These are phyloP conservation scores for Eristalinus sepulchralis DNA, from an alignment of 2,888 invertebrate genomes.

Conservation along the genomic window DNA sequence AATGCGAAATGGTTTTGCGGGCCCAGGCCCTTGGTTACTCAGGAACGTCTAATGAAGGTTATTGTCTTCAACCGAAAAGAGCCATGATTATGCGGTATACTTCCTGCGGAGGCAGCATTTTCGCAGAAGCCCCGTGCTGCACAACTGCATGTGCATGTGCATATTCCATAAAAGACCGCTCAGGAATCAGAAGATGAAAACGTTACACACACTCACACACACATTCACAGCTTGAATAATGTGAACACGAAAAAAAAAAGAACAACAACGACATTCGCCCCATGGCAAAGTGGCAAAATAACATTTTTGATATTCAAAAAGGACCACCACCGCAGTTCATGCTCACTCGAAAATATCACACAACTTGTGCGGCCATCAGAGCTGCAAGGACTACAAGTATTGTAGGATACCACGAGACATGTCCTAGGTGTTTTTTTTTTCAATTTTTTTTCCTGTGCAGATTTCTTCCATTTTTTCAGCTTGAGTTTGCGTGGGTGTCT, in stretches of 20 bases:
- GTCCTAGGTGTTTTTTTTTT: conserved; percentile 33
- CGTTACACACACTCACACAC: neutral
- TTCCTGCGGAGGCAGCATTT: conserved; percentile 55
- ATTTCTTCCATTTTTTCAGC: too few relatives aligned
- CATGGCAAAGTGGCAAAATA: conserved; percentile 63
- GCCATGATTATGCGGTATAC: conserved; percentile 65
- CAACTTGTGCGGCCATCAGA: conserved; percentile 42
- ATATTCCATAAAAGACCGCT: conserved; percentile 2
- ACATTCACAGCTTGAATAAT: neutral
- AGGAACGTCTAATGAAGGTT: conserved; percentile 50
- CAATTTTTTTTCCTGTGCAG: conserved; percentile 44
- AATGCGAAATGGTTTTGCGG: conserved; percentile 23
- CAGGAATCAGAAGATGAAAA: conserved; percentile 11
- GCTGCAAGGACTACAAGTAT: conserved; percentile 17
- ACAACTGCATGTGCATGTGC: conserved; percentile 16
- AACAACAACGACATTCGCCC: conserved; percentile 54
- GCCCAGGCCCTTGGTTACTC: neutral
- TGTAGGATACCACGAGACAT: conserved; percentile 51
- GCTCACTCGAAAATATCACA: conserved; percentile 12
- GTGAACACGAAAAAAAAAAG: conserved; percentile 16
- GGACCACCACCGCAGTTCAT: conserved; percentile 25
- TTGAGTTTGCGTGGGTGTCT: conserved; percentile 42
- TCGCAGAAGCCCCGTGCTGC: conserved; percentile 15
- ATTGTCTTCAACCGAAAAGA: conserved; percentile 57
- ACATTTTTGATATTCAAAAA: conserved; percentile 65